Percentiles rank a stretch among this genome's conserved stretches.
Conservation (phyloP, 2,113 vertebrate genomes). For the Panthera leo region DNA sequence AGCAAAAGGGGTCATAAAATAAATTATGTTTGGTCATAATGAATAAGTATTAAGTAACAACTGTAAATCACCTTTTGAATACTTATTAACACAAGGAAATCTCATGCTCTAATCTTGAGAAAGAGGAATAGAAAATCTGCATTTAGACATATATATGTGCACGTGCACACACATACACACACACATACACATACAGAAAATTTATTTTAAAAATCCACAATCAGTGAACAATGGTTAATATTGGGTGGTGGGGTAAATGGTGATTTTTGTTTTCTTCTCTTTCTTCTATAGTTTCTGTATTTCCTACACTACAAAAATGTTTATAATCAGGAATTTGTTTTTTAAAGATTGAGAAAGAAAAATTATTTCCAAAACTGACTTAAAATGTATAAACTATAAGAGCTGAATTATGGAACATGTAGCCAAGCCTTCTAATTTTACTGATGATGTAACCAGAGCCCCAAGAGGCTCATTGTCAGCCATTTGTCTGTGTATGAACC, state of each 20-base stretch:
- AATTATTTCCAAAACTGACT: conserved; percentile 21
- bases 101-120: neutral
- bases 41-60: neutral
- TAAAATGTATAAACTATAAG: neutral
- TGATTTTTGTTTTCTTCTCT: neutral
- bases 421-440: neutral
- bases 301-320: neutral
- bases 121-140: neutral
- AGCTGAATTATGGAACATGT: neutral
- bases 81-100: neutral
- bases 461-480: neutral
- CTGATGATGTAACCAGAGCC: neutral
- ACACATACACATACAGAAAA: neutral
- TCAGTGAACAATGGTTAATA: neutral
- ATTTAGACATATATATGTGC: neutral
- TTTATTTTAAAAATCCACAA: neutral
- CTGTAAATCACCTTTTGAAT: neutral
- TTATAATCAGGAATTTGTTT: neutral
- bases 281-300: neutral
- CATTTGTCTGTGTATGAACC: neutral
- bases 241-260: neutral
- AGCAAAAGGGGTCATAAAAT: neutral
- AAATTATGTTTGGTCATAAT: neutral
- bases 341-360: conserved; percentile 30
- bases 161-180: neutral